phyloP scores from a whole-genome alignment of 2,797 vertebrate species.

The Tiaroga cobitis region DNA sequence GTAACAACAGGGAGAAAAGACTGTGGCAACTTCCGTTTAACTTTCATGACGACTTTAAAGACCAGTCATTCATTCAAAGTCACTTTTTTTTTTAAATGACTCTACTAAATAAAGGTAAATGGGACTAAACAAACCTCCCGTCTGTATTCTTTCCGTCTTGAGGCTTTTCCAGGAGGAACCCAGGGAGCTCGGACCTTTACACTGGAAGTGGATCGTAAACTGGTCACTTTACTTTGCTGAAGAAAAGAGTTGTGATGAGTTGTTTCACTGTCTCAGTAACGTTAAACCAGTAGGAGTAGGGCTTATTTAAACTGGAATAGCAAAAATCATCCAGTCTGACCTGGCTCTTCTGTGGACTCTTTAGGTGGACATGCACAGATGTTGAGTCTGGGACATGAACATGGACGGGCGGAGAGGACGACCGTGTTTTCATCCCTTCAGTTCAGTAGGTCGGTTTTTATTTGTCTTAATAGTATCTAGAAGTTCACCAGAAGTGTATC shows the following conservation, averaged over 20 bases:
- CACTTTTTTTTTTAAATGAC: neutral
- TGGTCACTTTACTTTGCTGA: conserved; percentile 72
- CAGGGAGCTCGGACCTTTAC: conserved; percentile 85
- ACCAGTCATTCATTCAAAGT: neutral
- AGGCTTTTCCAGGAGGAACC: conserved; percentile 88
- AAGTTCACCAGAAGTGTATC: neutral
- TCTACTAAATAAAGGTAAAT: neutral
- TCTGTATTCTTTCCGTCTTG: conserved; percentile 76
- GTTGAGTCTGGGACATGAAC: conserved; percentile 91
- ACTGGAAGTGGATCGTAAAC: conserved; percentile 69
- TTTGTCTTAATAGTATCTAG: neutral
- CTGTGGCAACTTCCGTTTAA: neutral
- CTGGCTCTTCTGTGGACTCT: conserved; percentile 75
- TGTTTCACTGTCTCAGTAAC: neutral
- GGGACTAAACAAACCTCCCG: conserved; percentile 77
- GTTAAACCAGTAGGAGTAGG: neutral
- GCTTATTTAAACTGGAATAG: neutral
- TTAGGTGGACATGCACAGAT: conserved; percentile 91
- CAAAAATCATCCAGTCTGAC: conserved; percentile 65
- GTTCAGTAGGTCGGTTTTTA: neutral
- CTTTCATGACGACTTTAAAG: no score
- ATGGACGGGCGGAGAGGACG: conserved; percentile 87
- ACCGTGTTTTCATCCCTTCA: conserved; percentile 85
- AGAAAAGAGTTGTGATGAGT: neutral
- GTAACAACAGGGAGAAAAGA: neutral